Conservation (phyloP, 2,888 invertebrate species). For the Vanessa cardui region DNA sequence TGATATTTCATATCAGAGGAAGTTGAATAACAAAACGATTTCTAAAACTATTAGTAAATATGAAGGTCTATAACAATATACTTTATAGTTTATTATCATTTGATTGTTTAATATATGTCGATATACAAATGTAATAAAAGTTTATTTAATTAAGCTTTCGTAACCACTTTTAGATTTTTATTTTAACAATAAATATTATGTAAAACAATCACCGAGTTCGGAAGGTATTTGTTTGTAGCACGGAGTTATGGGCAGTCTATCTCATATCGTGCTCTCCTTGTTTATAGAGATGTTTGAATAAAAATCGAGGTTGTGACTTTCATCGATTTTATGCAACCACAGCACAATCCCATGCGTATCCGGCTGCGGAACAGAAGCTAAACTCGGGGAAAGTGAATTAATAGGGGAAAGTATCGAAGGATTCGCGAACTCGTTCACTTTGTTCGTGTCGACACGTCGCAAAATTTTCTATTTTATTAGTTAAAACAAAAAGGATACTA, state of each 20-base stretch:
- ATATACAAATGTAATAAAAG: too few species aligned
- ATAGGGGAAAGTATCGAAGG: constrained; percentile 77
- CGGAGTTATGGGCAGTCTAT: background rate
- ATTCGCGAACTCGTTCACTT: constrained; percentile 65
- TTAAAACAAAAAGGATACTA: constrained; percentile 1
- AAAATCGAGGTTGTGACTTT: constrained; percentile 6
- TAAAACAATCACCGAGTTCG: background rate
- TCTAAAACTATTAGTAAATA: too few species aligned
- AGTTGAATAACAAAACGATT: background rate
- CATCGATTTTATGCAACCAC: constrained; percentile 38
- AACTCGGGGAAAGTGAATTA: constrained; percentile 74
- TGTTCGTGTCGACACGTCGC: constrained; percentile 52
- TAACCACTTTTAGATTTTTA: too few species aligned
- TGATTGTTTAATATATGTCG: too few species aligned
- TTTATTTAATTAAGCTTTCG: too few species aligned
- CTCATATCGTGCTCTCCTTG: background rate
- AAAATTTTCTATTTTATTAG: constrained; percentile 41
- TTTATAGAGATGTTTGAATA: background rate
- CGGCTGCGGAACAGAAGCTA: constrained; percentile 48
- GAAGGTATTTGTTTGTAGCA: background rate
- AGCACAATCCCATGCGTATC: constrained; percentile 49
- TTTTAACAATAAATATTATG: too few species aligned
- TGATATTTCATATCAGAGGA: constrained; percentile 7
- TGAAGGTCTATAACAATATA: too few species aligned
- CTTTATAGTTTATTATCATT: too few species aligned